phyloP scores from a whole-genome alignment of 2,113 vertebrate species.

The Alethe castanea region DNA sequence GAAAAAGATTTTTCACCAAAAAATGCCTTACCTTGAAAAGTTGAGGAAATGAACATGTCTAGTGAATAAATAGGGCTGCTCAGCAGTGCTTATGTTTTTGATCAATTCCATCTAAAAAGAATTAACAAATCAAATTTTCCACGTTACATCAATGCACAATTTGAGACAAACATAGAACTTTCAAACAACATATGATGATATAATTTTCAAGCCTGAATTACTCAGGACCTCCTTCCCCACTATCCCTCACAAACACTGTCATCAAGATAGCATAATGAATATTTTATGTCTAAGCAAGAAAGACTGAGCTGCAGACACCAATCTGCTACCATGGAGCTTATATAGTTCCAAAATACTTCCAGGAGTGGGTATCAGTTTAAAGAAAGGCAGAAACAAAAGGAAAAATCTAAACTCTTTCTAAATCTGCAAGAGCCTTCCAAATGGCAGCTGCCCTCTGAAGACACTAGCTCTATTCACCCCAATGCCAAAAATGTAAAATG shows the following conservation, averaged over 20 bases:
- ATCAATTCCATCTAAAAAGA: slow-evolving; percentile 92
- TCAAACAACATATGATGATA: background rate
- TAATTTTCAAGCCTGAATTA: background rate
- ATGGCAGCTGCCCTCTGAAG: background rate
- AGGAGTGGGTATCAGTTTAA: background rate
- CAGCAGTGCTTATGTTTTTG: slow-evolving; percentile 93
- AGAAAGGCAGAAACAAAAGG: background rate
- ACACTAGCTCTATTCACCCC: background rate
- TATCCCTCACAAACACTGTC: background rate
- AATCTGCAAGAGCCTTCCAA: background rate
- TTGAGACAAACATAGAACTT: slow-evolving; percentile 22
- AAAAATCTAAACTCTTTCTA: background rate
- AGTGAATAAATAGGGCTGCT: slow-evolving; percentile 96
- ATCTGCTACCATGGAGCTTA: background rate
- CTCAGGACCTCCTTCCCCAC: background rate
- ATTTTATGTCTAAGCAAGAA: background rate
- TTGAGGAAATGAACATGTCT: slow-evolving; percentile 99
- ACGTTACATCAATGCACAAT: background rate
- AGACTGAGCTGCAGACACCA: background rate
- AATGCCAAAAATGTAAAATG: background rate
- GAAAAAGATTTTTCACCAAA: background rate
- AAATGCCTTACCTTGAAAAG: slow-evolving; percentile 89
- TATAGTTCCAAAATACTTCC: background rate
- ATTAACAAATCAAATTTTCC: slow-evolving; percentile 53
- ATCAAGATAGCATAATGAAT: background rate